Conservation (phyloP, 2,113 vertebrate genomes). For the Psilopsiagon aurifrons region DNA sequence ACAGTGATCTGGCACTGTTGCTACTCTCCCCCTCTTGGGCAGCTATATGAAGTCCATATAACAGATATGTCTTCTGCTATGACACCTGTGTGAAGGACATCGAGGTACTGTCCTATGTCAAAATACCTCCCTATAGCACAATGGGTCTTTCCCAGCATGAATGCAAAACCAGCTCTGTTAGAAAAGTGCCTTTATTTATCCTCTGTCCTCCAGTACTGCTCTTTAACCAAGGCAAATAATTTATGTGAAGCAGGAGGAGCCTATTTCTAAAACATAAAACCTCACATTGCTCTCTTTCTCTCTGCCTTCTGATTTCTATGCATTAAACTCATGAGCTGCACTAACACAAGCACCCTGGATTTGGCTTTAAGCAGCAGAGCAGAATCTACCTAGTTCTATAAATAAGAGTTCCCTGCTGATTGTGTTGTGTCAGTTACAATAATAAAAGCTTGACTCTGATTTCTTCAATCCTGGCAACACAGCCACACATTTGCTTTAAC, state of each 20-base stretch:
- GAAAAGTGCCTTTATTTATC: background rate
- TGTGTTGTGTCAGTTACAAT: background rate
- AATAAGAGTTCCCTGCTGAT: background rate
- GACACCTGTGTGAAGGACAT: background rate
- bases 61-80: background rate
- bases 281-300: background rate
- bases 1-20: background rate
- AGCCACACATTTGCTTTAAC: accelerated
- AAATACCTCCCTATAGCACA: background rate
- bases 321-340: background rate
- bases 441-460: background rate
- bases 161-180: background rate
- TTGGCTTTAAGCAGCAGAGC: background rate
- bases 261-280: background rate
- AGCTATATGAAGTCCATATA: background rate
- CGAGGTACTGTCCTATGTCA: background rate
- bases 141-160: background rate
- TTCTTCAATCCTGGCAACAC: background rate
- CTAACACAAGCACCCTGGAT: background rate
- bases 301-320: background rate
- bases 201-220: background rate
- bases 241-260: background rate
- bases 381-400: background rate
- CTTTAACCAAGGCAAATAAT: background rate
- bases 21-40: background rate